phyloP scores from a whole-genome alignment of 2,888 invertebrate genomes.

The Leucozona laternaria region DNA sequence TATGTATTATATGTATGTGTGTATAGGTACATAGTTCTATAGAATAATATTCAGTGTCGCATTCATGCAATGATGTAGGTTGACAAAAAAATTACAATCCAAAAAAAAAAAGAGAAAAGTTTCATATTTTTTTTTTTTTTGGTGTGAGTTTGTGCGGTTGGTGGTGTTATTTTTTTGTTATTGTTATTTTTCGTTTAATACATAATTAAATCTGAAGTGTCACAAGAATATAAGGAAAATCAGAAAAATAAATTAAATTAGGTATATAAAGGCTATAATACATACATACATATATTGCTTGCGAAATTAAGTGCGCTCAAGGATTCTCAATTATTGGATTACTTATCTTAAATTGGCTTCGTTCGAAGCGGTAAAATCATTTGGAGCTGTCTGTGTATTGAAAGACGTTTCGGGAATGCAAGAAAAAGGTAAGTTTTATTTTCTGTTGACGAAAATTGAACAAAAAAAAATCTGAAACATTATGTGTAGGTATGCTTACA shows the following conservation, averaged over 20 bases:
- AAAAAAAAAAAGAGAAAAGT: background rate
- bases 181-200: background rate
- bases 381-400: slow-evolving; percentile 45
- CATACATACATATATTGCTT: background rate
- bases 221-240: background rate
- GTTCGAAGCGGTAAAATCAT: slow-evolving; percentile 33
- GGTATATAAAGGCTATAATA: background rate
- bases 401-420: slow-evolving; percentile 63
- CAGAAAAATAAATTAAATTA: slow-evolving; percentile 9
- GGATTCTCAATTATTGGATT: slow-evolving; percentile 62
- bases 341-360: slow-evolving; percentile 18
- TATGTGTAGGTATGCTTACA: no score
- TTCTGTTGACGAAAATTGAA: background rate
- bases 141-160: background rate
- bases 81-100: background rate
- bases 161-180: background rate
- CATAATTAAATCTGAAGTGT: background rate
- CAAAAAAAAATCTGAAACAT: no score
- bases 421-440: slow-evolving; percentile 60
- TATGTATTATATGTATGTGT: no score
- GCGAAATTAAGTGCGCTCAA: slow-evolving; percentile 28
- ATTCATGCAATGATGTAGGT: background rate
- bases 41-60: slow-evolving; percentile 6
- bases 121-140: background rate
- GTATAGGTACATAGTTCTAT: no score